Base-by-base conservation (phyloP, 2,797 vertebrate genomes). In the Decapterus maruadsi region DNA sequence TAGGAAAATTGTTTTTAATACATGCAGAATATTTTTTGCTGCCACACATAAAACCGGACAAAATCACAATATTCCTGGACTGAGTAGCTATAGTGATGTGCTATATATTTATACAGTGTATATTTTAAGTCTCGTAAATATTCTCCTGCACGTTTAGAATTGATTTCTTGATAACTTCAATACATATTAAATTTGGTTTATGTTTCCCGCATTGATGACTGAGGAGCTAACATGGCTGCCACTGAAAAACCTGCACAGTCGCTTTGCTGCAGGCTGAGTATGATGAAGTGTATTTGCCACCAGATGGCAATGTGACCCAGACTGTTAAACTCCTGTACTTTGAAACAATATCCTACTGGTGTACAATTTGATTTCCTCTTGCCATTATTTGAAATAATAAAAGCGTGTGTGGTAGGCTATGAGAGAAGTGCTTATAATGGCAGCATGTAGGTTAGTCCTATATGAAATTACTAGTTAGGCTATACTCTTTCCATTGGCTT, bases 171-270 rank as follows among this genome's bases (percentile, higher is more conserved):
- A 1, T n/a, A 48, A 68, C 36, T 0, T 50, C 8, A 58, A 48
- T 1, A 42, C 46, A 20, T 19, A 48, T 2, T 22, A 45, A 64
- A 53, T 67, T 19, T 31, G 4, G 2, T 34, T 62, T 29, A 12
- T 40, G 1, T 55, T 50, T 17, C 22, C 45, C 20, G 14, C 20
- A 63, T 1, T 71, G 38, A 58, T 69, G 42, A 56, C 59, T 62
- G 58, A 73, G 51, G 38, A 50, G 43, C 53, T 74, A 90, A 88
- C 83, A 90, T 89, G 89, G 87, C 88, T 87, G 87, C 84, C 88
- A 54, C 51, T 38, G 31, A 79, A 83, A 85, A 78, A 58, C 74
- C 57, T 68, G 66, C 62, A 16, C 69, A 46, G 22, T 8, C 17
- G 45, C 26, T 26, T 4, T 55, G 55, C 62, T 86, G 31, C 72